phyloP scores from a whole-genome alignment of 2,113 vertebrate genomes.

The Sorex fumeus region DNA sequence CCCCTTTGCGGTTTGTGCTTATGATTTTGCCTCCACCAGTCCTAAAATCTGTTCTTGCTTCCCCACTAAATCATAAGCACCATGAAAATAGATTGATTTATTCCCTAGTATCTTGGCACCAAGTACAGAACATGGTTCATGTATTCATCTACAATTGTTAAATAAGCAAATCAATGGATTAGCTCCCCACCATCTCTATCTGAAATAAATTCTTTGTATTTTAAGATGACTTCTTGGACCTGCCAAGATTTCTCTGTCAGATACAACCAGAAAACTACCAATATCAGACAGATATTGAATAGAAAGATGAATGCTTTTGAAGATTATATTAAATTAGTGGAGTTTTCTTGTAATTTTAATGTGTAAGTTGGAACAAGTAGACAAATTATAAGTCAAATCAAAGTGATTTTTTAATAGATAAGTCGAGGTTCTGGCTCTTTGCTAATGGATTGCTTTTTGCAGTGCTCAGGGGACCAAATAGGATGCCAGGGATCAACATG shows the following conservation, averaged over 20 bases:
- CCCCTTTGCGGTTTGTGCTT: not conserved
- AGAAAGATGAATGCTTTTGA: not conserved
- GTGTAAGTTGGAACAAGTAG: no score
- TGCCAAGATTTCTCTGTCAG: not conserved
- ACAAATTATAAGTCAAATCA: no score
- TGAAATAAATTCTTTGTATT: not conserved
- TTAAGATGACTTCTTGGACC: not conserved
- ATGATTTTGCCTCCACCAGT: not conserved
- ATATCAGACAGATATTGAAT: not conserved
- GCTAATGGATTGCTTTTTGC: not conserved
- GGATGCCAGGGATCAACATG: no score
- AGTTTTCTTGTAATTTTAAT: no score
- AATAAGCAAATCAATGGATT: not conserved
- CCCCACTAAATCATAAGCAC: not conserved
- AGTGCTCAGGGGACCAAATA: no score
- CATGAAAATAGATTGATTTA: not conserved
- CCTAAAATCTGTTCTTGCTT: not conserved
- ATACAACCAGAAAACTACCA: not conserved
- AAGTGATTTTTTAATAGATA: not conserved
- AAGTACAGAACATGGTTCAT: not conserved
- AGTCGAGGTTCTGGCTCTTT: not conserved
- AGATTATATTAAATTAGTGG: not conserved
- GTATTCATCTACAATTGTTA: not conserved
- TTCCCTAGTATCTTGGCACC: not conserved
- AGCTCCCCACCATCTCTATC: not conserved